Evolutionary conservation across 64 coral and sea anemone species (phyloP), one percentile per base, ranked within the genome.

Genomic region (Stichodactyla mertensii): DNA sequence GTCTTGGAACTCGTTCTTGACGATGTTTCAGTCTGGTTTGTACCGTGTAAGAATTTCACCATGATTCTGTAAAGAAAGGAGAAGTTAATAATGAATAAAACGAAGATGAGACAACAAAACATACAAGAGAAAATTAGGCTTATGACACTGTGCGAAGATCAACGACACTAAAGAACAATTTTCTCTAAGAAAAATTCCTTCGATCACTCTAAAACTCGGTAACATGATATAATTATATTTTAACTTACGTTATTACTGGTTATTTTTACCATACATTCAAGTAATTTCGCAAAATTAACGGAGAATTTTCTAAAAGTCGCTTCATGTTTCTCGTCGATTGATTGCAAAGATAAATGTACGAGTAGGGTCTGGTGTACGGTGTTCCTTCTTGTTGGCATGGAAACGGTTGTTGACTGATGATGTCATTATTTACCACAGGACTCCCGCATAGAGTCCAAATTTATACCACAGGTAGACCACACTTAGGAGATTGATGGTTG

Each of bases 1-100:
- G 89, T 82, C 4, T 69, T 71, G 31, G 94, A 92, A 36, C 90
- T 84, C 5, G 91, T 62, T 7, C 91, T 88, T 18, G 91, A 97
- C 4, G 94, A 97, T 14, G 94, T 97, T 10, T 82, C 91, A 14
- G 94, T 93, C 24, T 88, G 87, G 31, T 93, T 89, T 15, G 89
- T 91, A 89, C 93, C 93, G 27, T 95, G 93, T 36, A 95, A 74
- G 24, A 87, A 89, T 56, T 31, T 58, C 84, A 93, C 89, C 24
- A 82, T 79, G 69, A 74, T 74, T 74, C 69, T 74, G 7, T 26
- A 31, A 23, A 31, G 24, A 74, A 74, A 74, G 8, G 1, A 74
- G 24, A 19, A 74, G 1, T 74, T 12, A 4, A 2, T 74, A 74
- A 74, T 6, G 22, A 71, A 9, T 6, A 7, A 16, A 16, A 74